These are phyloP conservation scores for Drosophila anceps DNA, from an alignment of 2,888 invertebrate genomes.

Conservation along the genomic window DNA sequence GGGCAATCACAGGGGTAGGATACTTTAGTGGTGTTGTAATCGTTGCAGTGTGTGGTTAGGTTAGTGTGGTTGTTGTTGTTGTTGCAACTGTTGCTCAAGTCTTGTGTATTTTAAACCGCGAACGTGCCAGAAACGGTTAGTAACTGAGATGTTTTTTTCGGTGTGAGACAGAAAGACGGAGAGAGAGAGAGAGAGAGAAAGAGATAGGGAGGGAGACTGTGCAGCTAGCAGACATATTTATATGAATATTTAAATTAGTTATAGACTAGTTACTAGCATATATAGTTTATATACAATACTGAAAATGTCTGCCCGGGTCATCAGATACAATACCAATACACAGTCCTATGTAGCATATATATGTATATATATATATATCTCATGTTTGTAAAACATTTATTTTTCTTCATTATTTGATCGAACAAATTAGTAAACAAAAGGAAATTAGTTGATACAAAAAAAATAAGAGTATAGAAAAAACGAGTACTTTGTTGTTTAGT, in stretches of 20 bases:
- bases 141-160: slow-evolving; percentile 40
- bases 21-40: slow-evolving; percentile 36
- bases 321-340: slow-evolving; percentile 13
- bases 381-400: slow-evolving; percentile 45
- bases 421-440: slow-evolving; percentile 68
- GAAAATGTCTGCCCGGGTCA: slow-evolving; percentile 17
- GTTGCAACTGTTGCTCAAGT: slow-evolving; percentile 3
- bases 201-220: slow-evolving; percentile 31
- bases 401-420: slow-evolving; percentile 51
- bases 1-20: not conserved
- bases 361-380: slow-evolving; percentile 4
- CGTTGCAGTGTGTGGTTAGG: slow-evolving; percentile 53
- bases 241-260: slow-evolving; percentile 15
- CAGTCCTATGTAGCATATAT: slow-evolving; percentile 22
- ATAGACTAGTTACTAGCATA: slow-evolving; percentile 30
- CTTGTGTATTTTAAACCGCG: slow-evolving; percentile 19
- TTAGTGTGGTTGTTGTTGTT: slow-evolving; percentile 18
- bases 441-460: slow-evolving; percentile 51
- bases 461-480: slow-evolving; percentile 3
- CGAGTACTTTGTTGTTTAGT: slow-evolving; percentile 41
- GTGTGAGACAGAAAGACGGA: slow-evolving; percentile 28
- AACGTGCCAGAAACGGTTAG: slow-evolving; percentile 60
- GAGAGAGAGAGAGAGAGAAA: slow-evolving; percentile 37
- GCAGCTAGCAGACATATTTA: slow-evolving; percentile 4
- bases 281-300: slow-evolving; percentile 42